These are phyloP conservation scores for Spinus olivaceus DNA, from an alignment of 2,797 vertebrate genomes.

Conservation along the genomic window DNA sequence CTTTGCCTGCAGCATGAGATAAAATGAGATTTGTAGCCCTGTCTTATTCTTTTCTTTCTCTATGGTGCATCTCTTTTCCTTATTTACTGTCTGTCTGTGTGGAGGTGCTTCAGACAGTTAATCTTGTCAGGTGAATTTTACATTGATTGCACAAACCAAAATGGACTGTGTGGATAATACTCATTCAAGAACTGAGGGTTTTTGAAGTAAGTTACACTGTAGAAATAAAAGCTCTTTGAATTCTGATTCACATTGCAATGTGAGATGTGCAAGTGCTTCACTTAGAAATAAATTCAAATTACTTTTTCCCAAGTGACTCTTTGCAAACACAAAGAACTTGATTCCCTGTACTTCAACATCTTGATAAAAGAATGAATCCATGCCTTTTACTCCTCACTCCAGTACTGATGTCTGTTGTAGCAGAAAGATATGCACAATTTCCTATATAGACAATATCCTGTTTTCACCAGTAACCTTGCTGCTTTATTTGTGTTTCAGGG, in stretches of 20 bases:
- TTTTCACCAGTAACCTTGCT: slow-evolving; percentile 20
- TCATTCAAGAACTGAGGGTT: background rate
- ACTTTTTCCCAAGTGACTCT: background rate
- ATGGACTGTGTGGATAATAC: background rate
- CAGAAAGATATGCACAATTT: background rate
- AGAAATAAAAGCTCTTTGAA: slow-evolving; percentile 13
- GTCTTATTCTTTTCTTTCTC: background rate
- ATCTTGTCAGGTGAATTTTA: background rate
- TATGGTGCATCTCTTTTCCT: background rate
- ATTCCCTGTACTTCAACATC: background rate
- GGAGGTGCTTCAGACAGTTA: background rate
- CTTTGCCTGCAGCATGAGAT: background rate
- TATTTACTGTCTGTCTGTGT: background rate
- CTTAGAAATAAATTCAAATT: background rate
- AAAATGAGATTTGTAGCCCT: background rate
- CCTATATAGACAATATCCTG: background rate
- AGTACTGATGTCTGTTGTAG: background rate
- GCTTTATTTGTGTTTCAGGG: background rate
- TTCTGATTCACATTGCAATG: background rate
- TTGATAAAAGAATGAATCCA: background rate
- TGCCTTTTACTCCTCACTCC: background rate
- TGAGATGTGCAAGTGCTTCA: background rate
- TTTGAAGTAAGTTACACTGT: background rate
- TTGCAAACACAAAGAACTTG: background rate
- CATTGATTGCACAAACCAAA: background rate